phyloP scores from a whole-genome alignment of 2,888 invertebrate genomes.

The Thecocarcelia acutangulata region DNA sequence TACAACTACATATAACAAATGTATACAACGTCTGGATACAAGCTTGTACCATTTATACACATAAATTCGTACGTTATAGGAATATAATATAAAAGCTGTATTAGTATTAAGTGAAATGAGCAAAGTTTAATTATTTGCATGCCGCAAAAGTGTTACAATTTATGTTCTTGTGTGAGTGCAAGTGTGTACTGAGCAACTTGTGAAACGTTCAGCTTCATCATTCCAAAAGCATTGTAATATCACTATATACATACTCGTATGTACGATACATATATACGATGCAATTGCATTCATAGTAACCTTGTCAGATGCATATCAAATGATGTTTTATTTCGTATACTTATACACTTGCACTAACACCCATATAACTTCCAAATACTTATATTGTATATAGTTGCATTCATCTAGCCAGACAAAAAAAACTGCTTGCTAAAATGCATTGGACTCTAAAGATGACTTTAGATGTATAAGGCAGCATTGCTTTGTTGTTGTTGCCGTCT shows the following conservation, averaged over 20 bases:
- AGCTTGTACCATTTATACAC: constrained; percentile 16
- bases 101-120: constrained; percentile 47
- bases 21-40: background rate
- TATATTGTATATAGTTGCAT: constrained; percentile 11
- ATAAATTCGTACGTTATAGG: background rate
- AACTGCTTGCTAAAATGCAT: constrained; percentile 39
- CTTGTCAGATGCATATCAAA: constrained; percentile 55
- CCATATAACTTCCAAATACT: constrained; percentile 7
- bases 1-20: constrained; percentile 11
- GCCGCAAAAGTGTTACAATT: background rate
- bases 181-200: constrained; percentile 62
- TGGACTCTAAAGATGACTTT: constrained; percentile 62
- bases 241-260: background rate
- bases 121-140: constrained; percentile 54
- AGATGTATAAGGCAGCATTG: constrained; percentile 30
- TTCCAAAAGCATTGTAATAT: constrained; percentile 21
- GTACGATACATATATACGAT: too few species aligned
- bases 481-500: constrained; percentile 32
- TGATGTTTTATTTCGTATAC: constrained; percentile 62
- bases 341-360: constrained; percentile 36
- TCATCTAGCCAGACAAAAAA: constrained; percentile 1
- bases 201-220: constrained; percentile 46
- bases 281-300: constrained; percentile 36
- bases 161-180: constrained; percentile 9
- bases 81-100: constrained; percentile 2